A percentile compares a stretch with the other conserved stretches of the same genome.
Conservation (phyloP, 2,888 invertebrate species). For the Choristoneura rosaceana region DNA sequence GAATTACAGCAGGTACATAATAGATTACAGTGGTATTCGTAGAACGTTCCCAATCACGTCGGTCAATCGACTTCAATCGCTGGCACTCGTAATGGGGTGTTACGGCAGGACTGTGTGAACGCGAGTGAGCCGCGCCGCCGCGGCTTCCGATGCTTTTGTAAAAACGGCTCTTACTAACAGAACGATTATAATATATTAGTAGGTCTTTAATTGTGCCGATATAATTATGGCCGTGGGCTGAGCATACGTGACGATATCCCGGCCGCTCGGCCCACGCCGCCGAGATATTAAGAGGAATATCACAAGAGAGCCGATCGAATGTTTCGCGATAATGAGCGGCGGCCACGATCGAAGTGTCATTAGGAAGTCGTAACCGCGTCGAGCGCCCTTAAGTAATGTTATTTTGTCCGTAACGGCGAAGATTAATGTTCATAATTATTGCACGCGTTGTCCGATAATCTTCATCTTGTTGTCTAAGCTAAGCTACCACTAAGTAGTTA, state of each 20-base stretch:
- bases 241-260: conserved; percentile 84
- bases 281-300: conserved; percentile 83
- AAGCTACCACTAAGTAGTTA: conserved; percentile 2
- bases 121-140: conserved; percentile 62
- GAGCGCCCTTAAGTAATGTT: conserved; percentile 79
- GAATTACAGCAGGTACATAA: conserved; percentile 48
- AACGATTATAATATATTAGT: conserved; percentile 86
- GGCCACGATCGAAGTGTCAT: conserved; percentile 82
- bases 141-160: conserved; percentile 73
- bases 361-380: conserved; percentile 83
- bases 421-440: conserved; percentile 80
- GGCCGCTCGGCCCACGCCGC: conserved; percentile 69
- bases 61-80: conserved; percentile 60
- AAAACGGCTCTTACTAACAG: conserved; percentile 79
- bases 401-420: conserved; percentile 65
- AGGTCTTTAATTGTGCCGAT: conserved; percentile 82
- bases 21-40: conserved; percentile 55
- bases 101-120: conserved; percentile 66
- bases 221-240: conserved; percentile 80
- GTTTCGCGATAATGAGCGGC: conserved; percentile 82
- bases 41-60: conserved; percentile 64
- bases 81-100: conserved; percentile 62
- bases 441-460: conserved; percentile 52
- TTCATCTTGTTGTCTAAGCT: conserved; percentile 49
- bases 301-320: conserved; percentile 79